These are phyloP conservation scores for Anagrus nilaparvatae DNA, from an alignment of 1,140 invertebrate species.

Conservation along the genomic window DNA sequence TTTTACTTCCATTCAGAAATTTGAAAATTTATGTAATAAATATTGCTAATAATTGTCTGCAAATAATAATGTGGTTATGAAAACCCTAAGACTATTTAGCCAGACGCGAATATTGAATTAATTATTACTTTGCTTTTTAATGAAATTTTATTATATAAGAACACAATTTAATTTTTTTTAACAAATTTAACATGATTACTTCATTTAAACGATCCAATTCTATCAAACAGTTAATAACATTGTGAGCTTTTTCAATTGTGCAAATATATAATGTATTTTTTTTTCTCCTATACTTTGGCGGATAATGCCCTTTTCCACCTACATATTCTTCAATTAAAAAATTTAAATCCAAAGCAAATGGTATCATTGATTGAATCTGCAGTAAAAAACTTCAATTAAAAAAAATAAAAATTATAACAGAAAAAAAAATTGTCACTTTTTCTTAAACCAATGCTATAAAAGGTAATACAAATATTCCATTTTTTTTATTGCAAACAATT, in stretches of 20 bases:
- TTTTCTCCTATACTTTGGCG: constrained; percentile 67
- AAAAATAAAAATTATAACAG: no score
- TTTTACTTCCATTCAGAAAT: no score
- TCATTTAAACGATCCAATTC: constrained; percentile 64
- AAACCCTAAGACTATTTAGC: no score
- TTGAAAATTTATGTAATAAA: no score
- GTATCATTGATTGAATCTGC: constrained; percentile 69
- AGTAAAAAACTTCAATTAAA: constrained; percentile 9
- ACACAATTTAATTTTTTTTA: no score
- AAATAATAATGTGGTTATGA: no score
- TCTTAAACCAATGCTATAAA: constrained; percentile 96
- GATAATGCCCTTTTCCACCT: constrained; percentile 74
- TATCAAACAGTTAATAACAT: constrained; percentile 77
- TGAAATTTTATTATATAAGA: constrained; percentile 6
- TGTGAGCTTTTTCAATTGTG: constrained; percentile 89
- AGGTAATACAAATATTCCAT: constrained; percentile 84
- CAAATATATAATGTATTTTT: constrained; percentile 80
- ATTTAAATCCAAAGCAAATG: constrained; percentile 75
- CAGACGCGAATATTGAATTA: no score
- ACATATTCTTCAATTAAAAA: constrained; percentile 95
- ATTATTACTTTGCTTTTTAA: no score
- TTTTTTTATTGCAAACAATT: constrained; percentile 65
- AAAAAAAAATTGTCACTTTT: no score
- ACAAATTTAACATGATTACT: no score
- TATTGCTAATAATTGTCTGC: neutral